phyloP scores from a whole-genome alignment of 2,888 invertebrate genomes.

The Lymantria monacha region DNA sequence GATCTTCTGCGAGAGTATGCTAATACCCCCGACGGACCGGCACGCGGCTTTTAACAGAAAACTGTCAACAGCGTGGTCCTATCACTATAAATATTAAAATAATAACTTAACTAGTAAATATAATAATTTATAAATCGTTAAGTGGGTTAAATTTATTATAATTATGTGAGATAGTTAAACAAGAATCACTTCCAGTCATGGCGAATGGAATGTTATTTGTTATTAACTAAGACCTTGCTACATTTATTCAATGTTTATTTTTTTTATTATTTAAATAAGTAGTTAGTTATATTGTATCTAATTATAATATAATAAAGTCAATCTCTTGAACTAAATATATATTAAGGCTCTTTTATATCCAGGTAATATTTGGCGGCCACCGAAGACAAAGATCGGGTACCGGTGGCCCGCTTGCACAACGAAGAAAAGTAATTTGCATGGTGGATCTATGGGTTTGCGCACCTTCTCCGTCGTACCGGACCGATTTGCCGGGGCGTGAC shows the following conservation, averaged over 20 bases:
- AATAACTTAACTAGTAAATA: too few species aligned
- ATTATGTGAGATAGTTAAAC: slow-evolving; percentile 45
- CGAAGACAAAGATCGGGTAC: too few species aligned
- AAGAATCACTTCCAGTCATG: slow-evolving; percentile 33
- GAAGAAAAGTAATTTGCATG: too few species aligned
- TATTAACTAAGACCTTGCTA: slow-evolving; percentile 34
- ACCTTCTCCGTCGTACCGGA: too few species aligned
- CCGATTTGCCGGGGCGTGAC: too few species aligned
- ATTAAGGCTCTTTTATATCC: not conserved
- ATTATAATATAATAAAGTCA: slow-evolving; percentile 17
- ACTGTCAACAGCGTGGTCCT: too few species aligned
- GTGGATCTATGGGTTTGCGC: too few species aligned
- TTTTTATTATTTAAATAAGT: slow-evolving; percentile 18
- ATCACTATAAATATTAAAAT: too few species aligned
- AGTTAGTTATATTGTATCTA: slow-evolving; percentile 3
- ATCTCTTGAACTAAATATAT: not conserved
- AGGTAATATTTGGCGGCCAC: not conserved
- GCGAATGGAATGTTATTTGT: slow-evolving; percentile 32
- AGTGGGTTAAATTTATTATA: slow-evolving; percentile 43
- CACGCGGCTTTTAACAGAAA: too few species aligned
- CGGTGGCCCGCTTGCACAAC: too few species aligned
- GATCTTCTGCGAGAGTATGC: too few species aligned
- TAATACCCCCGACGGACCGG: too few species aligned
- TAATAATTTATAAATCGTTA: slow-evolving; percentile 27
- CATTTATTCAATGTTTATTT: slow-evolving; percentile 29